Evolutionary conservation across 2,888 invertebrate genomes (phyloP).

Genomic region (Apeira syringaria): DNA sequence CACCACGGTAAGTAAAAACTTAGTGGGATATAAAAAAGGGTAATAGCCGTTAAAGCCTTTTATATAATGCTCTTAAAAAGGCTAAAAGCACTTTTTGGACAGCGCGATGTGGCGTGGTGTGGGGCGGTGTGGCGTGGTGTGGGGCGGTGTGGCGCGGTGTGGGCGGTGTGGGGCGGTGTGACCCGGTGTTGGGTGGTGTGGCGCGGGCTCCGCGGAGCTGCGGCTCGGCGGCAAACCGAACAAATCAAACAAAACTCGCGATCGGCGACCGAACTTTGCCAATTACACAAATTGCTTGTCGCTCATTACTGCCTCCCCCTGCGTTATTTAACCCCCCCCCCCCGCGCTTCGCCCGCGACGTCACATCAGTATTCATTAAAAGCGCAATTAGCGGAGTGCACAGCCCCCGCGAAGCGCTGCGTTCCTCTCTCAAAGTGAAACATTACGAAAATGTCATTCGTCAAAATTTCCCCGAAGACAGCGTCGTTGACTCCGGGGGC

Average conservation of each 20-base stretch:
- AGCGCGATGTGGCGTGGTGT: no score
- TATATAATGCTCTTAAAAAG: no score
- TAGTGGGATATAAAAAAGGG: no score
- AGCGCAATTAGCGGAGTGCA: slow-evolving; percentile 72
- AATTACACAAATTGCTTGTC: slow-evolving; percentile 51
- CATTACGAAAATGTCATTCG: slow-evolving; percentile 71
- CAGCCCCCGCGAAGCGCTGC: slow-evolving; percentile 34
- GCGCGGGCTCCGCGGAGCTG: no score
- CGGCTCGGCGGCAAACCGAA: slow-evolving; percentile 8
- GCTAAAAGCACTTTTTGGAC: no score
- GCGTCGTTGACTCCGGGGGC: slow-evolving; percentile 39
- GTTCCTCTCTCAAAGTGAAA: slow-evolving; percentile 52
- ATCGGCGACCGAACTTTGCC: slow-evolving; percentile 43
- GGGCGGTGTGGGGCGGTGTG: no score
- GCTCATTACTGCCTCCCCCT: slow-evolving; percentile 33
- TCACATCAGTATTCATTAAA: slow-evolving; percentile 62
- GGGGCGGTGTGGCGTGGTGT: no score
- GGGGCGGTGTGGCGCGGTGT: no score
- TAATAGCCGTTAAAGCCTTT: no score
- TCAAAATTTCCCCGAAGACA: slow-evolving; percentile 71
- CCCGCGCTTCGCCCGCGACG: slow-evolving; percentile 10
- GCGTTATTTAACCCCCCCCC: not conserved
- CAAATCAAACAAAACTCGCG: slow-evolving; percentile 30
- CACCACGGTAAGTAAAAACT: no score
- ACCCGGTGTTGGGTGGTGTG: no score